Evolutionary conservation across 2,888 invertebrate genomes (phyloP), one percentile per base, ranked within the genome.

Genomic region (Harmothoe impar): DNA sequence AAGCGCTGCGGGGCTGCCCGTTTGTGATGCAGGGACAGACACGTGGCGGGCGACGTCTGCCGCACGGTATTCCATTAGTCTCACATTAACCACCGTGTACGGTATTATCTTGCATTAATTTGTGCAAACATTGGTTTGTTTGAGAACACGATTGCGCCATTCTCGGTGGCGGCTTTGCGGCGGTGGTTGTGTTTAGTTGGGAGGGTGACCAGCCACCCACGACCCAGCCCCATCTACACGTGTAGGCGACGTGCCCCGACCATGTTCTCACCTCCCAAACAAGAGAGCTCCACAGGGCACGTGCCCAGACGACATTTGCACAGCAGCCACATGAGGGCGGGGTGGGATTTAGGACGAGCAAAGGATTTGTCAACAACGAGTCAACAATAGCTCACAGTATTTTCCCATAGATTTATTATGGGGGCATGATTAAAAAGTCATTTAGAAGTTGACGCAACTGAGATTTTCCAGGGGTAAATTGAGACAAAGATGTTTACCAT

Each of bases 71-170:
- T 86, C 86, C 86, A 86, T 86, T 86, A 86, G 86, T 29, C 29
- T 86, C 86, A 86, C 86, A 86, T 86, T 86, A 86, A 86, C 23
- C 86, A 31, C 10, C 86, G 25, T 54, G 54, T 52, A 25, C 54
- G n/a, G 54, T 20, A 52, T 52, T 54, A 29, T 29, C 54, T 54
- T 29, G 86, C 86, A 86, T 86, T 86, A 52, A 86, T 54, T 86
- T 54, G 86, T 54, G 29, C 54, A 86, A 86, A 86, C 86, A 86
- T 25, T 78, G 3, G 84, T 43, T 33, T 84, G 84, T 84, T 86
- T 86, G 54, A 5, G 52, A 52, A 86, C 86, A 54, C 86, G 25
- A 86, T 86, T 86, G 86, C 86, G 86, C 54, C 86, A 54, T 86
- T 86, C 54, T 15, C 54, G 54, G 29, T 12, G 25, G 52, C 54